Evolutionary conservation across 2,888 invertebrate genomes (phyloP).

Genomic region (Orchestes rusci): DNA sequence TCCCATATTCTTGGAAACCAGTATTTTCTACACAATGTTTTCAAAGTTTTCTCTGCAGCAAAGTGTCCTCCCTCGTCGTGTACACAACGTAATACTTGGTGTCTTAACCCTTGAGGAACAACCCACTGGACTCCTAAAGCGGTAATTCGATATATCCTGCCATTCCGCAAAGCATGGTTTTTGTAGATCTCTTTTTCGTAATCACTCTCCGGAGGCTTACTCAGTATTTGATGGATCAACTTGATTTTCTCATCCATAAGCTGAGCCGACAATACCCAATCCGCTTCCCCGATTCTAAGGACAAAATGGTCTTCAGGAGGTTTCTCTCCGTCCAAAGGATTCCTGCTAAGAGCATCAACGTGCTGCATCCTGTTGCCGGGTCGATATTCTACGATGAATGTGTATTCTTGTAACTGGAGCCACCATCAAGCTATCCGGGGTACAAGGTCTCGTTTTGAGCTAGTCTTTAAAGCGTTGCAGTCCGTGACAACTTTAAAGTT

Average conservation of each 20-base stretch:
- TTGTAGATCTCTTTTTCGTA: too few species aligned
- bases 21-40: too few species aligned
- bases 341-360: slow-evolving; percentile 20
- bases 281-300: not conserved
- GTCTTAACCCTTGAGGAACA: too few species aligned
- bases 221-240: not conserved
- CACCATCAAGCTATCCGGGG: slow-evolving; percentile 21
- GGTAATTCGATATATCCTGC: too few species aligned
- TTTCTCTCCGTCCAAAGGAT: not conserved
- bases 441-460: slow-evolving; percentile 16
- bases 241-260: not conserved
- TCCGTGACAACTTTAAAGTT: slow-evolving; percentile 6
- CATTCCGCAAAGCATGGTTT: too few species aligned
- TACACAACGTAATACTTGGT: too few species aligned
- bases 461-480: slow-evolving; percentile 6
- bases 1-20: too few species aligned
- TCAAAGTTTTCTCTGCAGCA: too few species aligned
- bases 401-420: slow-evolving; percentile 16
- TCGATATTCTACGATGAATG: slow-evolving; percentile 24
- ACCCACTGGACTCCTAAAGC: too few species aligned
- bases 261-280: not conserved
- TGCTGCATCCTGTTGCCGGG: slow-evolving; percentile 15
- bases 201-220: too few species aligned
- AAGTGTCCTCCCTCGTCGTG: too few species aligned
- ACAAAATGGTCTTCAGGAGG: not conserved